phyloP scores from a whole-genome alignment of 1,140 invertebrate genomes.

The Hylyphantes graminicola region DNA sequence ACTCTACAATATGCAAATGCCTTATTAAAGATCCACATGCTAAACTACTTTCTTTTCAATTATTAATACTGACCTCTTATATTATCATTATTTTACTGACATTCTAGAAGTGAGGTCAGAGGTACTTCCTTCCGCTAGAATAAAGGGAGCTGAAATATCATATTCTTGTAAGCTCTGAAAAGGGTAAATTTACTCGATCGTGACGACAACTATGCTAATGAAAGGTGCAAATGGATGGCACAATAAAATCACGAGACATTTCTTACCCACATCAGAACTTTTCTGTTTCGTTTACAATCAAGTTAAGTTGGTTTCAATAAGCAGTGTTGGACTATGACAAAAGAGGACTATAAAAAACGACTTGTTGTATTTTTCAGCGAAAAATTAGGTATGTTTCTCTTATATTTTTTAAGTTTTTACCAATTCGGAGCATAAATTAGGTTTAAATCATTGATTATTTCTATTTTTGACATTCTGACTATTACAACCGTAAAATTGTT shows the following conservation, averaged over 20 bases:
- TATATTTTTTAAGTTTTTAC: too few relatives aligned
- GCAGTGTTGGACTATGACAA: slow-evolving; percentile 38
- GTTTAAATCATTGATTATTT: too few relatives aligned
- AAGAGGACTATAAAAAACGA: slow-evolving; percentile 55
- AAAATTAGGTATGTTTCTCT: slow-evolving; percentile 49
- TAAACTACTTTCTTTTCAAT: too few relatives aligned
- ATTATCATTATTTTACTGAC: not conserved
- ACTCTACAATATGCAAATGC: too few relatives aligned
- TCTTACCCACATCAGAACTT: not conserved
- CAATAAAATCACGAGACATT: not conserved
- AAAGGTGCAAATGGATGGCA: not conserved
- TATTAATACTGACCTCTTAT: too few relatives aligned
- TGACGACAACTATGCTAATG: slow-evolving; percentile 37
- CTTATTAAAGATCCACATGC: too few relatives aligned
- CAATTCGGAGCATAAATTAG: too few relatives aligned
- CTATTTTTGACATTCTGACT: too few relatives aligned
- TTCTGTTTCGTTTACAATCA: not conserved
- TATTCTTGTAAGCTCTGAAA: slow-evolving; percentile 1
- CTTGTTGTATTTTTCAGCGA: slow-evolving; percentile 58
- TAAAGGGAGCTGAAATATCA: slow-evolving; percentile 45
- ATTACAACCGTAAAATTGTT: too few relatives aligned
- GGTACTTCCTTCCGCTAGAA: slow-evolving; percentile 18
- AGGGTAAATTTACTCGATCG: slow-evolving; percentile 17
- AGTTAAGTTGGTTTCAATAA: not conserved
- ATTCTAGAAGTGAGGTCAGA: slow-evolving; percentile 1